Conservation (phyloP, 2,113 vertebrate genomes). For the Proterorhinus semilunaris region DNA sequence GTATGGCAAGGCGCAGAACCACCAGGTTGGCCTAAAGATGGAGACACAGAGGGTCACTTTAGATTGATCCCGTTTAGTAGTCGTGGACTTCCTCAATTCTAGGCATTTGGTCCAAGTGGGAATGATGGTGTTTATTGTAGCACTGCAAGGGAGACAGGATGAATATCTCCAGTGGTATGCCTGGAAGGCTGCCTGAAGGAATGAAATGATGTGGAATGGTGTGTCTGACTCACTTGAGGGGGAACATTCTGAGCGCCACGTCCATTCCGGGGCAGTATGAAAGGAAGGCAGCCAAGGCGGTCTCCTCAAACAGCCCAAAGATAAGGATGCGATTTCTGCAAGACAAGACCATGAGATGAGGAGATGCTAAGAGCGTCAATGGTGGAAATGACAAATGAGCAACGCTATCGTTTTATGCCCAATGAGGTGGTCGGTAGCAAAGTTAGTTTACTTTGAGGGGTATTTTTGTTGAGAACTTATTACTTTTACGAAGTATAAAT, state of each 20-base stretch:
- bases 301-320: constrained; percentile 82
- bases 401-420: too few relatives aligned
- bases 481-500: too few relatives aligned
- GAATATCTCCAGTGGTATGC: background rate
- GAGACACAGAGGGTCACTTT: background rate
- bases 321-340: constrained; percentile 80
- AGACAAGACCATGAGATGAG: background rate
- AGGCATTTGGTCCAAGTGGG: too few relatives aligned
- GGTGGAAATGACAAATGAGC: too few relatives aligned
- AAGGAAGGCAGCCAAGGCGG: constrained; percentile 78
- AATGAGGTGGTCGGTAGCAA: too few relatives aligned
- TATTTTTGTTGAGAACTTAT: too few relatives aligned
- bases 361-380: too few relatives aligned
- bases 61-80: too few relatives aligned
- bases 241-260: constrained; percentile 82
- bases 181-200: background rate
- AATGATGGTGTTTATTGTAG: too few relatives aligned
- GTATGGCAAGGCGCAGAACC: constrained; percentile 82
- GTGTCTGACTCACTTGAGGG: constrained; percentile 76
- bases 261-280: constrained; percentile 84
- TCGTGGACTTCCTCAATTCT: too few relatives aligned
- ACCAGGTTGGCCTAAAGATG: constrained; percentile 73
- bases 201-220: background rate
- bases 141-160: background rate
- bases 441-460: too few relatives aligned